Evolutionary conservation across 2,113 vertebrate species (phyloP), one percentile per base, ranked within the genome.

Genomic region (Bujurquina vittata): DNA sequence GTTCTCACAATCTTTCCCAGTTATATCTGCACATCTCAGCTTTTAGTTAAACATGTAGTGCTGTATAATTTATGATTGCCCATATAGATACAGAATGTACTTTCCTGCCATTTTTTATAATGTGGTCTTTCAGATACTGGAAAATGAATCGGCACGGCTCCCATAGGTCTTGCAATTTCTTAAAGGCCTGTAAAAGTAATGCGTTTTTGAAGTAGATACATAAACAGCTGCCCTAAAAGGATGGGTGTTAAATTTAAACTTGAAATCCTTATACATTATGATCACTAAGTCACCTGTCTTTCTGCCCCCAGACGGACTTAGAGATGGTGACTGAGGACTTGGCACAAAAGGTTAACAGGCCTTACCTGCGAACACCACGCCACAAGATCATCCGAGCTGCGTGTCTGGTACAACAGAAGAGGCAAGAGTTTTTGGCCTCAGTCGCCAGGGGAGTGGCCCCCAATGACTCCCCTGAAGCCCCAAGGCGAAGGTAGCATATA

Each of bases 311-410:
- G 98, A 99, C 98, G 52, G 98, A 99, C 93, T 94, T 99, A 85
- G 98, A 99, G 95, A 99, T 99, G 97, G 98, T 99, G 82, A 99
- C 98, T 5, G 98, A 99, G 90, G 98, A 99, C 91, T 96, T 99
- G 73, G 98, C 98, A 54, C 98, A 99, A 91, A 99, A 99, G 94
- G 98, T 99, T 46, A 99, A 99, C 93, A 96, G 98, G 93, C 98
- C 98, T 93, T 99, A 99, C 90, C 96, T 99, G 83, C 96, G 98
- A 85, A 99, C 98, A 0, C 98, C 98, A 9, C 98, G 98, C 60
- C 98, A 99, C 91, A 99, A 98, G 89, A 99, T 99, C 80, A 98
- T 99, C 84, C 97, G 98, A 5, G 98, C 98, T 0, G 97, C 98
- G 0, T 99, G 98, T 83, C 96, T 99, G 0, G 98, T 99, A 10